Evolutionary conservation across 2,113 vertebrate species (phyloP).

Genomic region (Anoura caudifer): DNA sequence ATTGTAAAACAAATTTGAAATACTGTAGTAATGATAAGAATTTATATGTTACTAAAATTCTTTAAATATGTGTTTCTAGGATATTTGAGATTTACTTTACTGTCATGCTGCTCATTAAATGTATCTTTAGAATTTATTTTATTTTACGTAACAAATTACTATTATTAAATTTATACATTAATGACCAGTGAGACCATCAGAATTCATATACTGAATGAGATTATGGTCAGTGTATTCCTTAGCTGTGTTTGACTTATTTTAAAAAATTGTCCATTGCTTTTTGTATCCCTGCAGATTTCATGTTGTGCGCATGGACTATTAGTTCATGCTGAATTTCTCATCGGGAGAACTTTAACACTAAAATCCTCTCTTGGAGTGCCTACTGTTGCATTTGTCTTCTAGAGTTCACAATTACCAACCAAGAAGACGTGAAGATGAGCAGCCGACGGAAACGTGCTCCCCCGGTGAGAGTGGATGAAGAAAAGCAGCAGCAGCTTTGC

Average conservation of each 20-base stretch:
- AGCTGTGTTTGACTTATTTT: neutral
- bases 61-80: neutral
- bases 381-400: constrained; percentile 26
- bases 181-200: neutral
- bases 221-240: neutral
- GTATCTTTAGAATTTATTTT: constrained; percentile 29
- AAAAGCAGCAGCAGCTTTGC: constrained; percentile 86
- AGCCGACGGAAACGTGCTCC: constrained; percentile 89
- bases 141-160: neutral
- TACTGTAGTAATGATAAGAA: neutral
- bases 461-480: constrained; percentile 90
- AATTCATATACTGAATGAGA: neutral
- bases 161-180: neutral
- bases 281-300: neutral
- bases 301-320: neutral
- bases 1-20: constrained; percentile 33
- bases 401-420: neutral
- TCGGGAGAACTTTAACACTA: neutral
- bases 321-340: neutral
- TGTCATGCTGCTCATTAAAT: neutral
- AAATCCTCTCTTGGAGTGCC: neutral
- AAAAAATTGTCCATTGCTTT: neutral
- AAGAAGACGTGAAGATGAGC: constrained; percentile 85
- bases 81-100: neutral
- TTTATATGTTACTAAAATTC: neutral